A percentile compares a stretch with the other conserved stretches of the same genome.
Conservation (phyloP, 2,888 invertebrate genomes). For the Crepidodera aurea region DNA sequence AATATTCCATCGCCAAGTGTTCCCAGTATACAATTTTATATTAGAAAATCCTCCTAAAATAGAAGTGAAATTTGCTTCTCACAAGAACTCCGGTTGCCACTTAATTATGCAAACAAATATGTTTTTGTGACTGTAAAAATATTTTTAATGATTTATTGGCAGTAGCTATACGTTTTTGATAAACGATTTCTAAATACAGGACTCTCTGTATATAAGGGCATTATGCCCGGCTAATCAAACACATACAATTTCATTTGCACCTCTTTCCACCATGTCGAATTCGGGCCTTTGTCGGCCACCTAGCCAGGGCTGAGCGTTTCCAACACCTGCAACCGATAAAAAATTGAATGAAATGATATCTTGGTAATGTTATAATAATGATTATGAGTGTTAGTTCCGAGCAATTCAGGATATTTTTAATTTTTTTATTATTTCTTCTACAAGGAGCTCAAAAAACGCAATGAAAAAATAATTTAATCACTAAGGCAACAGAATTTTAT, state of each 20-base stretch:
- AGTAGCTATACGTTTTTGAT: too few relatives aligned
- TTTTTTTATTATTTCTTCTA: not conserved
- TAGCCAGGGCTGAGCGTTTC: conserved; percentile 30
- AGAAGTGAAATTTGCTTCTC: too few relatives aligned
- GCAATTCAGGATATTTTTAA: conserved; percentile 19
- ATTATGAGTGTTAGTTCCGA: conserved; percentile 44
- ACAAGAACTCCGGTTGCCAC: too few relatives aligned
- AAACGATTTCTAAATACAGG: too few relatives aligned
- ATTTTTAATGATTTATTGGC: too few relatives aligned
- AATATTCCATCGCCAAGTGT: too few relatives aligned
- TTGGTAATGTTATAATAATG: conserved; percentile 50
- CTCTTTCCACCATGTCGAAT: conserved; percentile 37
- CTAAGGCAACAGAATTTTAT: too few relatives aligned
- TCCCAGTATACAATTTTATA: too few relatives aligned
- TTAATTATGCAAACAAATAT: too few relatives aligned
- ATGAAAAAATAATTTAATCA: not conserved
- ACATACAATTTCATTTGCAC: conserved; percentile 25
- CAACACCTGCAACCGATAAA: conserved; percentile 44
- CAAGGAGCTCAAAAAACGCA: not conserved
- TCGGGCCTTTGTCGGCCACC: conserved; percentile 38
- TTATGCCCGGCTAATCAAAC: conserved; percentile 26
- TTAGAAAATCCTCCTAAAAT: too few relatives aligned
- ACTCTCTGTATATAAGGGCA: conserved; percentile 7
- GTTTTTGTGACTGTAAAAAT: too few relatives aligned
- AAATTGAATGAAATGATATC: conserved; percentile 48